Evolutionary conservation across 1,140 invertebrate species (phyloP).

Genomic region (Dufourea novaeangliae): DNA sequence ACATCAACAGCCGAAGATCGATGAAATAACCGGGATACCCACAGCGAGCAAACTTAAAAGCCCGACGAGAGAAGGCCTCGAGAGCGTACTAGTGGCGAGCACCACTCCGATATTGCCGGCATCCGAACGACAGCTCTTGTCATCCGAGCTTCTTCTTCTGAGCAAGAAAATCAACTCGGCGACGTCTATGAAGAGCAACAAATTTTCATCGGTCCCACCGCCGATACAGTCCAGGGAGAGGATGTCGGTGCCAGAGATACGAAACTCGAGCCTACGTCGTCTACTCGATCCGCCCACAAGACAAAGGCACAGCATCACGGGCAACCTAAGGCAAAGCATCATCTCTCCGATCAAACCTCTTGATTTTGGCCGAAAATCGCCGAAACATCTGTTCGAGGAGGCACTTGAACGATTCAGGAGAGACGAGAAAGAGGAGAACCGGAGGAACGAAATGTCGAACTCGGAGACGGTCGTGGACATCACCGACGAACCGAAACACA

Average conservation of each 20-base stretch:
- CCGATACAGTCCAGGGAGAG: conserved; percentile 67
- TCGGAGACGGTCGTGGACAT: not conserved
- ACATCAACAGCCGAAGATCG: conserved; percentile 60
- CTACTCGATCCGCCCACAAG: conserved; percentile 75
- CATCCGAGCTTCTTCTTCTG: conserved; percentile 37
- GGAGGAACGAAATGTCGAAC: conserved; percentile 38
- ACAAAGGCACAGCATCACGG: conserved; percentile 77
- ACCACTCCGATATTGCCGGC: conserved; percentile 73
- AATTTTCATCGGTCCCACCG: conserved; percentile 17
- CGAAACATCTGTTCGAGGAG: conserved; percentile 63
- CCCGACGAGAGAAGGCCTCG: conserved; percentile 67
- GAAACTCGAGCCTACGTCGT: conserved; percentile 76
- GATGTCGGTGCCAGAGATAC: conserved; percentile 78
- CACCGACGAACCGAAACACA: conserved; percentile 72
- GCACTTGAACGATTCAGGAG: conserved; percentile 55
- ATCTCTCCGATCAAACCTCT: conserved; percentile 54
- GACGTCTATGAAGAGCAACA: conserved; percentile 6
- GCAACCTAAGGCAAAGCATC: conserved; percentile 64
- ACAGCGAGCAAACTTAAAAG: conserved; percentile 47
- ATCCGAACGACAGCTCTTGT: conserved; percentile 63
- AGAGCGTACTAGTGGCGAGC: conserved; percentile 72
- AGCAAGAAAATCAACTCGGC: conserved; percentile 1
- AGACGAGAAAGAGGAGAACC: conserved; percentile 55
- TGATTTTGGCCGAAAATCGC: conserved; percentile 49
- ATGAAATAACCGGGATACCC: conserved; percentile 26